phyloP scores from a whole-genome alignment of 2,888 invertebrate genomes.

The Drosophila colorata region DNA sequence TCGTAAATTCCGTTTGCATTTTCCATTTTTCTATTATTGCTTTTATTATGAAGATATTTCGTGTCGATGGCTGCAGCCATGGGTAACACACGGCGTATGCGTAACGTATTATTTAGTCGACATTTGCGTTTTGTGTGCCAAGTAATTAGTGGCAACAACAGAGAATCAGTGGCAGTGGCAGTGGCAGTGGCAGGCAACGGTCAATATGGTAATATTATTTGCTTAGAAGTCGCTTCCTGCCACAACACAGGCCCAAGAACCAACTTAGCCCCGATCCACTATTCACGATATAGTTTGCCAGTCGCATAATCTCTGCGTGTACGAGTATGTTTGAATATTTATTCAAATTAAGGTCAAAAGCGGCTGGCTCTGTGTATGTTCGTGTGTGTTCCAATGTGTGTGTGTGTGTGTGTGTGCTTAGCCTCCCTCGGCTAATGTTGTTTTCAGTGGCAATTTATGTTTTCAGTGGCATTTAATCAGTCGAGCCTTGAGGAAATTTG shows the following conservation, averaged over 20 bases:
- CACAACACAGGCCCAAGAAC: slow-evolving; percentile 7
- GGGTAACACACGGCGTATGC: slow-evolving; percentile 44
- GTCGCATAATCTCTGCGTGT: slow-evolving; percentile 56
- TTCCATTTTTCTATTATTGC: slow-evolving; percentile 54
- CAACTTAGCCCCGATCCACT: slow-evolving; percentile 4
- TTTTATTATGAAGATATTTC: slow-evolving; percentile 67
- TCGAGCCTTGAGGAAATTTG: slow-evolving; percentile 54
- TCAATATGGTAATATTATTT: slow-evolving; percentile 61
- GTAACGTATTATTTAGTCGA: slow-evolving; percentile 51
- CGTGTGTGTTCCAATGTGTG: neutral
- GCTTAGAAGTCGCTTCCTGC: slow-evolving; percentile 55
- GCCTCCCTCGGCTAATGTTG: slow-evolving; percentile 54
- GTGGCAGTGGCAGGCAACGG: neutral
- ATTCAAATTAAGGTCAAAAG: slow-evolving; percentile 78
- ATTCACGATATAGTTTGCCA: slow-evolving; percentile 34
- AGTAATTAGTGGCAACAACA: slow-evolving; percentile 66
- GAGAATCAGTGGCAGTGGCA: too few species aligned
- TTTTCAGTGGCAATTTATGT: slow-evolving; percentile 69
- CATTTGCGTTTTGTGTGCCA: slow-evolving; percentile 57
- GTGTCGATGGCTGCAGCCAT: slow-evolving; percentile 58
- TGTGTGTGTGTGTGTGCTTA: neutral
- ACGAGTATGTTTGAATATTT: slow-evolving; percentile 48
- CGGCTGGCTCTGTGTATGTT: neutral
- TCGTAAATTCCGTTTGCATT: slow-evolving; percentile 61
- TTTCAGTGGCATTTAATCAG: slow-evolving; percentile 72